Evolutionary conservation across 2,888 invertebrate species (phyloP).

Genomic region (Latrodectus elegans): DNA sequence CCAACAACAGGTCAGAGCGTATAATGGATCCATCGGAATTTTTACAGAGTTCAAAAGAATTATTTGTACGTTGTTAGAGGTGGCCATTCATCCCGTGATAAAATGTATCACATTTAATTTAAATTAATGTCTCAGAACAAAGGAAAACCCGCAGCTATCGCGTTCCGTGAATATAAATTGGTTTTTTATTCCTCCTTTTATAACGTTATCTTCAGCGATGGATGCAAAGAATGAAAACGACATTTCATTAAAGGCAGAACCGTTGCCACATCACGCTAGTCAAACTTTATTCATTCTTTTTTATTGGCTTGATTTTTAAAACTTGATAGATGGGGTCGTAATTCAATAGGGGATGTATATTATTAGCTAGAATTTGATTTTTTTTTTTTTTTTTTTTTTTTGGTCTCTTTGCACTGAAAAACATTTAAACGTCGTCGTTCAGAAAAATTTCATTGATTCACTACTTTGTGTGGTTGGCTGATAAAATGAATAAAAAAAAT

Average conservation of each 20-base stretch:
- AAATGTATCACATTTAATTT: conserved; percentile 34
- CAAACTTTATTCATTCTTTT: not conserved
- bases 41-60: not conserved
- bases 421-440: conserved; percentile 7
- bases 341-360: conserved; percentile 26
- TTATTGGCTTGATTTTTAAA: not conserved
- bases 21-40: too few species aligned
- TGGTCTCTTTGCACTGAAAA: not conserved
- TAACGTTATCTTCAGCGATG: conserved; percentile 18
- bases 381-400: not conserved
- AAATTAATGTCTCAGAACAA: conserved; percentile 40
- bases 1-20: too few species aligned
- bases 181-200: conserved; percentile 11
- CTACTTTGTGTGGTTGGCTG: not conserved
- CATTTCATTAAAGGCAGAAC: conserved; percentile 33
- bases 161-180: conserved; percentile 26
- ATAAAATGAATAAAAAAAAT: too few species aligned
- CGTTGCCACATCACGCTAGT: not conserved
- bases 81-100: not conserved
- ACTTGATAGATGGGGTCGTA: conserved; percentile 33
- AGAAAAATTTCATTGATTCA: conserved; percentile 38
- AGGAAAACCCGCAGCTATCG: not conserved
- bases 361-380: conserved; percentile 12
- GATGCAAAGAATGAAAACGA: conserved; percentile 27
- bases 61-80: conserved; percentile 1